A percentile compares a stretch with the other conserved stretches of the same genome.
These are phyloP conservation scores for Hydractinia symbiolongicarpus DNA, from an alignment of 30 jellyfish, hydroid and myxozoan genomes.

Conservation along the genomic window DNA sequence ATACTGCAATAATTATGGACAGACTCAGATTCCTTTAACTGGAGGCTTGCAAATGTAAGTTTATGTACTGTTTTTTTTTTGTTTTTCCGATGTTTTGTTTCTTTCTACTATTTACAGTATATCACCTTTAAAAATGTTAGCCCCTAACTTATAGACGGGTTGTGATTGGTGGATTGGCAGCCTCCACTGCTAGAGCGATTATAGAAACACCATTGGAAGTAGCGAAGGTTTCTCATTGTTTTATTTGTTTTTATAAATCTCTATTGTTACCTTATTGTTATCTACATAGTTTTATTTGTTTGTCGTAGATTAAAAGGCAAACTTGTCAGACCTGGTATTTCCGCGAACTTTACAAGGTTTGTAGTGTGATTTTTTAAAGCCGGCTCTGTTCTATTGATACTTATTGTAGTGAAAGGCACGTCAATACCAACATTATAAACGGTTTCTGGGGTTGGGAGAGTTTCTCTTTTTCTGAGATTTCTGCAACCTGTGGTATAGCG, in stretches of 20 bases:
- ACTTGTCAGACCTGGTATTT: conserved; percentile 87
- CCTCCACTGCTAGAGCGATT: conserved; percentile 85
- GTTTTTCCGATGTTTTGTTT: not conserved
- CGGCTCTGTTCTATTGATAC: not conserved
- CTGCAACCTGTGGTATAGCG: too few relatives aligned
- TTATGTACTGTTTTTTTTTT: not conserved
- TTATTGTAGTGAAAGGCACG: too few relatives aligned
- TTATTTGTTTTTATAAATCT: not conserved
- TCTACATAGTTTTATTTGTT: not conserved
- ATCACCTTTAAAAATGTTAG: not conserved
- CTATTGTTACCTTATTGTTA: conserved; percentile 9
- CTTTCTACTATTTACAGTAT: not conserved
- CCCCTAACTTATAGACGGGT: conserved; percentile 53
- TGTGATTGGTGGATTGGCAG: conserved; percentile 82
- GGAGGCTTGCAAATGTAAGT: conserved; percentile 86
- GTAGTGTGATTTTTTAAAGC: not conserved
- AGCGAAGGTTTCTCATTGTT: conserved; percentile 51
- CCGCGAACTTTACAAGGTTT: conserved; percentile 67
- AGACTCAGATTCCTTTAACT: conserved; percentile 62
- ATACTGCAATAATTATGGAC: conserved; percentile 56
- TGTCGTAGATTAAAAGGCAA: conserved; percentile 61
- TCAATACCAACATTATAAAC: too few relatives aligned
- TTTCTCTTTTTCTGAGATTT: too few relatives aligned
- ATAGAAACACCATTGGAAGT: conserved; percentile 84
- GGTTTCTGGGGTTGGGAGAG: too few relatives aligned